Percentiles rank a stretch among this genome's conserved stretches.
Conservation (phyloP, 2,113 vertebrate species). For the Stomatorhinus ivindoensis region DNA sequence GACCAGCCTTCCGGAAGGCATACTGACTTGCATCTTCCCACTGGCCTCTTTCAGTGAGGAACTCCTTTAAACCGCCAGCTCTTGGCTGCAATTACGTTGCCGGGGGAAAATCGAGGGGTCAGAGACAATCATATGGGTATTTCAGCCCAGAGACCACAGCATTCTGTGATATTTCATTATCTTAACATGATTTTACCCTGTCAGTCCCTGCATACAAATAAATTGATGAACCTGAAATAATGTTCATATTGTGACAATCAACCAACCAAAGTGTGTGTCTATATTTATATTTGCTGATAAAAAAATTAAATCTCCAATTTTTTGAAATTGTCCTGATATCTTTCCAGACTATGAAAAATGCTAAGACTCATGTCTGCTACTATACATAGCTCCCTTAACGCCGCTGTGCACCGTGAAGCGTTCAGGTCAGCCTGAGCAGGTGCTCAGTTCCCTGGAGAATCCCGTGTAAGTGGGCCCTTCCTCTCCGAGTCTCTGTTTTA, state of each 20-base stretch:
- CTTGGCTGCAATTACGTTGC: conserved; percentile 48
- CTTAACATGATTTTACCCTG: not conserved
- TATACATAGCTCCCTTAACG: conserved; percentile 33
- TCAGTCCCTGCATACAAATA: not conserved
- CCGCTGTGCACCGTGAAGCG: conserved; percentile 47
- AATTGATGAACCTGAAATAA: not conserved
- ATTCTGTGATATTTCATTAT: not conserved
- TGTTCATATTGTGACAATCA: not conserved
- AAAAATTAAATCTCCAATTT: not conserved
- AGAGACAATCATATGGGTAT: not conserved
- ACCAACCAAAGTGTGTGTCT: not conserved
- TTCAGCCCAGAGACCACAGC: not conserved
- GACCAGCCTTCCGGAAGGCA: conserved; percentile 34
- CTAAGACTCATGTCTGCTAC: conserved; percentile 52
- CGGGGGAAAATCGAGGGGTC: conserved; percentile 28
- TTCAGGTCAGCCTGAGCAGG: conserved; percentile 40
- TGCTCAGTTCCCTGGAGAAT: conserved; percentile 53
- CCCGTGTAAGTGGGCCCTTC: conserved; percentile 50
- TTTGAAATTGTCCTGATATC: not conserved
- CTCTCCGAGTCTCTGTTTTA: not conserved
- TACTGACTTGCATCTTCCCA: conserved; percentile 44
- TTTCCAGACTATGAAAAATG: conserved; percentile 55
- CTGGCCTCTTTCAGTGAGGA: conserved; percentile 38
- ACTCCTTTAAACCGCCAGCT: conserved; percentile 48
- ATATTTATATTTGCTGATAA: not conserved